Evolutionary conservation across 92 coral and sea anemone genomes (phyloP), one percentile per base, ranked within the genome.

Genomic region (Zoanthus gigantus): DNA sequence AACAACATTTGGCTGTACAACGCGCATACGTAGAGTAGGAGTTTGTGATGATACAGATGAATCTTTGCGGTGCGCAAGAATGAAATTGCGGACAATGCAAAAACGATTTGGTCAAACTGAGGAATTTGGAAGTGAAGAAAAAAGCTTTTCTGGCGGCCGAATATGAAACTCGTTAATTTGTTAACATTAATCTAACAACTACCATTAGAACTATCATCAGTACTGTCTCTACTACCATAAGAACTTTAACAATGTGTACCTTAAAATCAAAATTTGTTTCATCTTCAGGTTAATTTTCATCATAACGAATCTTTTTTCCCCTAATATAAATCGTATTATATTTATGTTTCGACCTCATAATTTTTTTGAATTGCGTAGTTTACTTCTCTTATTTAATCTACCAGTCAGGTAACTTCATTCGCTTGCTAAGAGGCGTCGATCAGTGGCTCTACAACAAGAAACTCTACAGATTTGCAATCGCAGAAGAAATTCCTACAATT

Each of bases 401-500:
- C 68, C 68, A 60, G 68, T 15, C 28, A 60, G 37, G 23, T 4
- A 9, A 67, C 32, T 17, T n/a, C 73, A 28, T 67, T 67, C 5
- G 18, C 30, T 67, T 11, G 73, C 1, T 67, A 32, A 4, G 73
- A 17, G 32, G 31, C 73, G 37, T 67, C 73, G 18, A 67, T 29
- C 23, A 23, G 23, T 23, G 31, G 37, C 37, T 67, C 73, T n/a
- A n/a, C 73, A n/a, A 67, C 73, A 67, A 67, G 73, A n/a, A 67
- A 11, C 73, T 28, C 73, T 67, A 67, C 72, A 67, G 72, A 32
- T 67, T 32, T 67, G 72, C 23, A 67, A 23, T 28, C 72, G 72
- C 72, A 67, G 72, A 67, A 67, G 72, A 60, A 67, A 67, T 67
- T 11, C 72, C 72, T 67, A 32, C 72, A 67, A 67, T 12, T 31